A percentile compares a stretch with the other conserved stretches of the same genome.
phyloP scores from a whole-genome alignment of 35 echinoderm and acorn worm species.

The Antedon bifida region DNA sequence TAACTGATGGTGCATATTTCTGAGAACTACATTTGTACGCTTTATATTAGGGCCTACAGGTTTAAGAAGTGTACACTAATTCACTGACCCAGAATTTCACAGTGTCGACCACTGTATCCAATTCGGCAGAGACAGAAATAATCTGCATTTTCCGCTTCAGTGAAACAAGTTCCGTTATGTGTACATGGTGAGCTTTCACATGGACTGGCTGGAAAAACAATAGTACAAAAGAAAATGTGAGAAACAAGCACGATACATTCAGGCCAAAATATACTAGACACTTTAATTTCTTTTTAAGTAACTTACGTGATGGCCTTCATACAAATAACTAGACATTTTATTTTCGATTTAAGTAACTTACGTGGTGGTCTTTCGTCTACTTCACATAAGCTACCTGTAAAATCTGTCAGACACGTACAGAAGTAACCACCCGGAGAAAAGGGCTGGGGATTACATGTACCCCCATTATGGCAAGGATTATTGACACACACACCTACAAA shows the following conservation, averaged over 20 bases:
- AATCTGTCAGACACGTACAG: conserved; percentile 3
- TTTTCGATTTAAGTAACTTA: too few species aligned
- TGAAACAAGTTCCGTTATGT: background rate
- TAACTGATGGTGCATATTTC: too few species aligned
- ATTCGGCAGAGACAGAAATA: conserved; percentile 3
- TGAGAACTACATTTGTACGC: too few species aligned
- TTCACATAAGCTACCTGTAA: conserved; percentile 11
- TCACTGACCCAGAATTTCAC: conserved; percentile 10
- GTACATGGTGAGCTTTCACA: conserved; percentile 7
- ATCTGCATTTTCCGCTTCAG: background rate
- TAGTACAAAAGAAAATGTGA: background rate
- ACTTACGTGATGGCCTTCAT: too few species aligned
- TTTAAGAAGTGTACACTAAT: too few species aligned
- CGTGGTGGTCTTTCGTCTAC: too few species aligned
- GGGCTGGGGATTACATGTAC: background rate
- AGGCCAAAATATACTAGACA: too few species aligned
- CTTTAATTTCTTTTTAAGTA: too few species aligned
- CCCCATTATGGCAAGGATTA: conserved; percentile 15
- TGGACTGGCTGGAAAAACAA: background rate
- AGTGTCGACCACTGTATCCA: conserved; percentile 6
- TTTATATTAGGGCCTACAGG: too few species aligned
- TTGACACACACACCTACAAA: conserved; percentile 2
- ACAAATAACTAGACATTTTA: too few species aligned
- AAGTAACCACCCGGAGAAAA: background rate
- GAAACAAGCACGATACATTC: background rate